These are phyloP conservation scores for Anthoscopus minutus DNA, from an alignment of 2,113 vertebrate species.

Conservation along the genomic window DNA sequence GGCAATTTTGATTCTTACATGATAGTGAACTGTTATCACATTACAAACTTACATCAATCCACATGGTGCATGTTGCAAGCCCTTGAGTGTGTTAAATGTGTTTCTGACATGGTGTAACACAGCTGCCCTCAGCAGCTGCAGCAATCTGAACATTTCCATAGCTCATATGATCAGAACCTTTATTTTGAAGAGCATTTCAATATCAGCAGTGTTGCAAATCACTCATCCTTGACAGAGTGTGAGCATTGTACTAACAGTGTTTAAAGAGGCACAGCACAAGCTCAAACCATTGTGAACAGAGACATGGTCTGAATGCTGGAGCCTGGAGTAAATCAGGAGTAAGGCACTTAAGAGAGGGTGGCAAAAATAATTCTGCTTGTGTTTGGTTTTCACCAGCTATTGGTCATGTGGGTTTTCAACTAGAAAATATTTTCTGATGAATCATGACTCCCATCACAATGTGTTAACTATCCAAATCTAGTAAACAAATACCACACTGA, in stretches of 20 bases:
- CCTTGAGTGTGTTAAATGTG: accelerated
- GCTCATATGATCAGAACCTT: not conserved
- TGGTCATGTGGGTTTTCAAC: not conserved
- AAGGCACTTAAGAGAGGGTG: not conserved
- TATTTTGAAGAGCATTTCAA: not conserved
- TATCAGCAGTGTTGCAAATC: not conserved
- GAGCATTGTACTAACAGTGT: not conserved
- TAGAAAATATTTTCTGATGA: not conserved
- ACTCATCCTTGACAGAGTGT: not conserved
- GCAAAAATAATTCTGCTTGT: not conserved
- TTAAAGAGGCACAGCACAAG: not conserved
- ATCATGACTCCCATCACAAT: not conserved
- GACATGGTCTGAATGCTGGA: not conserved
- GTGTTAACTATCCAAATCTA: not conserved
- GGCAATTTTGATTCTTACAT: not conserved
- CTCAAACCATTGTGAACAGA: not conserved
- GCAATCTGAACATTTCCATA: not conserved
- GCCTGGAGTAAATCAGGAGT: not conserved
- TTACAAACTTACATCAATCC: not conserved
- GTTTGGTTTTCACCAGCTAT: not conserved
- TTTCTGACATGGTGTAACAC: not conserved
- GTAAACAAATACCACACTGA: not conserved
- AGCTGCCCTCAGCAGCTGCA: not conserved
- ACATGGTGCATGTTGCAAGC: not conserved
- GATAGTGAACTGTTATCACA: not conserved